phyloP scores from a whole-genome alignment of 2,113 vertebrate species.

The Cyphomyrus discorhynchus region DNA sequence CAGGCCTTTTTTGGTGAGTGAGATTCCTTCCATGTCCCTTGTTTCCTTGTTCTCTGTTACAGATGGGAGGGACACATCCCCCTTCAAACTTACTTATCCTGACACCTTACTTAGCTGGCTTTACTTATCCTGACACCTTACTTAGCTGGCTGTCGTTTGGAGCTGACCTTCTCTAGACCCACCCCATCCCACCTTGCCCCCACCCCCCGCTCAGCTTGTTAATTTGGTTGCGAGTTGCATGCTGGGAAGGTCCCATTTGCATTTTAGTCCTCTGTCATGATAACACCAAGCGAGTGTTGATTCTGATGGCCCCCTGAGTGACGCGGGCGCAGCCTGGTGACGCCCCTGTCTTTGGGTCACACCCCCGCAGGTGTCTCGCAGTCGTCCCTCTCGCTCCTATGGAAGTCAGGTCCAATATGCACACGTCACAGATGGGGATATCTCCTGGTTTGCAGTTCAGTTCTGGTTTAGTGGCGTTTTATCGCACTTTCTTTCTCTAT shows the following conservation, averaged over 20 bases:
- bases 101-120: background rate
- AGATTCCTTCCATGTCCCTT: background rate
- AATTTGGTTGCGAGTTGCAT: background rate
- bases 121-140: background rate
- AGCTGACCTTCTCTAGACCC: background rate
- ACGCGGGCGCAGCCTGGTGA: background rate
- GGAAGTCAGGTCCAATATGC: background rate
- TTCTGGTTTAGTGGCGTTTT: background rate
- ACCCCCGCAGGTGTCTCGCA: too few relatives aligned
- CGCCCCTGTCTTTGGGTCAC: too few relatives aligned
- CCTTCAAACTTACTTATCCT: background rate
- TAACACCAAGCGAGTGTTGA: background rate
- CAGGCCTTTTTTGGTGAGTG: background rate
- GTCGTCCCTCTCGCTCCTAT: background rate
- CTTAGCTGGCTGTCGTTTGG: background rate
- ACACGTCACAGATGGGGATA: background rate
- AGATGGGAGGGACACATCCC: background rate
- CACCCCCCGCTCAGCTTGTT: background rate
- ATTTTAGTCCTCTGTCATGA: background rate
- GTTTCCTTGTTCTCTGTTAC: background rate
- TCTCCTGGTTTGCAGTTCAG: background rate
- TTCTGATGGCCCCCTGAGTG: background rate
- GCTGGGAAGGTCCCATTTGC: background rate
- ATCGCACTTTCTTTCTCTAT: background rate
- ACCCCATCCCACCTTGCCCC: background rate